A percentile compares a stretch with the other conserved stretches of the same genome.
Evolutionary conservation across 2,797 vertebrate genomes (phyloP).

Genomic region (Sarcoramphus papa): DNA sequence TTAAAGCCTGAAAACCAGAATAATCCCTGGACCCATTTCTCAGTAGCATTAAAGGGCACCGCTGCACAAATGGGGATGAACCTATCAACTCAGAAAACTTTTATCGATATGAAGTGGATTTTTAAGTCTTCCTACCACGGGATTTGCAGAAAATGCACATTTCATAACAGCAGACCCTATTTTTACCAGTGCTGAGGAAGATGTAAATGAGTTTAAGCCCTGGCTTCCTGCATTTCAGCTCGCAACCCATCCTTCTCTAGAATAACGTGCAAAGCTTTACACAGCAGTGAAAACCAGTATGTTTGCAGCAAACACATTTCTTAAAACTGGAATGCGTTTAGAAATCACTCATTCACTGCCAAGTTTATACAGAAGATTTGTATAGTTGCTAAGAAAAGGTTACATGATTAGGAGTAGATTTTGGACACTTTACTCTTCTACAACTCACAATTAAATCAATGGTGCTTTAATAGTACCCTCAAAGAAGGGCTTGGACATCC

Average conservation of each 20-base stretch:
- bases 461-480: not conserved
- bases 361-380: not conserved
- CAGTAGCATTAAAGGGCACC: not conserved
- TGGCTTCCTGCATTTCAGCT: not conserved
- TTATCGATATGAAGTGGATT: not conserved
- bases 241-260: not conserved
- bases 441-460: not conserved
- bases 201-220: not conserved
- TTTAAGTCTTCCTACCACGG: not conserved
- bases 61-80: not conserved
- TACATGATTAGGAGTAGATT: not conserved
- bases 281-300: rapidly evolving
- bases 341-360: not conserved
- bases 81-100: not conserved
- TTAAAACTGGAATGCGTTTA: not conserved
- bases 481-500: not conserved
- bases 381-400: not conserved
- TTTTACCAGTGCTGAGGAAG: not conserved
- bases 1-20: not conserved
- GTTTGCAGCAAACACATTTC: not conserved
- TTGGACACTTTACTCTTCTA: not conserved
- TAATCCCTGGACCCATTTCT: not conserved
- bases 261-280: not conserved
- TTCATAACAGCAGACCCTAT: not conserved
- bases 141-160: not conserved